Evolutionary conservation across 2,113 vertebrate genomes (phyloP).

Genomic region (Vanacampus margaritifer): DNA sequence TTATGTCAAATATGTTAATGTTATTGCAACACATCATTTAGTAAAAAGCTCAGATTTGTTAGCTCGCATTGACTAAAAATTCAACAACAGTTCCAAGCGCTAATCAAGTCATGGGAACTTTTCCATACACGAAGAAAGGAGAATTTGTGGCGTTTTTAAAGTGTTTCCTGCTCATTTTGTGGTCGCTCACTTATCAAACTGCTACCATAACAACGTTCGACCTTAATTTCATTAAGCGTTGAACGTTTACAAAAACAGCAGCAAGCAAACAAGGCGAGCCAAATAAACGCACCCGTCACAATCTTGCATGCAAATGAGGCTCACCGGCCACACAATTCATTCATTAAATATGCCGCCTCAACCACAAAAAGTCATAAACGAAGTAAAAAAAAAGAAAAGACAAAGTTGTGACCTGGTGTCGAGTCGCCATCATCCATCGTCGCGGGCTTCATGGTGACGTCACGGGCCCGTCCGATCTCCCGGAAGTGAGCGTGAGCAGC

Average conservation of each 20-base stretch:
- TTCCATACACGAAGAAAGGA: not conserved
- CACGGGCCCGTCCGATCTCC: not conserved
- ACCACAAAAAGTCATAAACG: not conserved
- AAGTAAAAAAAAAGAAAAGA: not conserved
- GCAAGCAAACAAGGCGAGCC: not conserved
- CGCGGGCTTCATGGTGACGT: not conserved
- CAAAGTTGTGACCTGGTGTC: not conserved
- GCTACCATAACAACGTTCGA: not conserved
- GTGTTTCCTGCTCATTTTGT: not conserved
- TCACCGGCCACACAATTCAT: not conserved
- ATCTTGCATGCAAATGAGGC: not conserved
- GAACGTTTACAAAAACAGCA: not conserved
- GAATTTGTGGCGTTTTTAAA: too few relatives aligned
- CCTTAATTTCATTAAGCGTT: not conserved
- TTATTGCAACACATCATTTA: too few relatives aligned
- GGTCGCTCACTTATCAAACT: not conserved
- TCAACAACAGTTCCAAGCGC: not conserved
- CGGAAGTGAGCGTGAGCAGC: not conserved
- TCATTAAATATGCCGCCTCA: not conserved
- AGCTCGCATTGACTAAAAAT: not conserved
- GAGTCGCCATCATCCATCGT: not conserved
- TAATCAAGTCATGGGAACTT: not conserved
- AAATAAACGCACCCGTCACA: not conserved
- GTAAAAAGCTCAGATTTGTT: too few relatives aligned
- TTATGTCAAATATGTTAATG: too few relatives aligned